phyloP scores from a whole-genome alignment of 2,113 vertebrate species.

The Ochotona curzoniae region DNA sequence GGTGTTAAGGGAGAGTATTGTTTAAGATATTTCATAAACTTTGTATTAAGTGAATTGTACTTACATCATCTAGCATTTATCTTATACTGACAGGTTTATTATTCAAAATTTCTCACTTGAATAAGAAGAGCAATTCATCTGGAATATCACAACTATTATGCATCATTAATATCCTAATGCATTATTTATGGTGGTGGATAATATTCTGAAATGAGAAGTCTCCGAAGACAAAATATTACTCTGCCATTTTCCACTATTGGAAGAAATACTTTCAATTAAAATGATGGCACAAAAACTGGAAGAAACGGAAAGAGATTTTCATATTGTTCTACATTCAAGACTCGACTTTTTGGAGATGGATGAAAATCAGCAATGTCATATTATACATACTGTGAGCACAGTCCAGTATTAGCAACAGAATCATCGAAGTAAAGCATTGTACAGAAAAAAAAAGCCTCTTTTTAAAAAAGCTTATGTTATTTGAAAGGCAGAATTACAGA shows the following conservation, averaged over 20 bases:
- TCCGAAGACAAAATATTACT: constrained; percentile 83
- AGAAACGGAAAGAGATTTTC: background rate
- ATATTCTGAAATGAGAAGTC: constrained; percentile 82
- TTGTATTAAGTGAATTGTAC: constrained; percentile 28
- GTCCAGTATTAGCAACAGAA: background rate
- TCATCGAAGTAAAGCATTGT: accelerated
- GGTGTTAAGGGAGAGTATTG: background rate
- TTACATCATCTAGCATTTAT: constrained; percentile 59
- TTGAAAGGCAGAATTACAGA: too few species aligned
- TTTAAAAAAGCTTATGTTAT: too few species aligned
- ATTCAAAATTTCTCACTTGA: constrained; percentile 82
- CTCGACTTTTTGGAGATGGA: background rate
- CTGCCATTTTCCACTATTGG: constrained; percentile 69
- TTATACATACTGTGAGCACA: background rate
- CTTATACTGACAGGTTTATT: constrained; percentile 82
- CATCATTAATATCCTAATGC: constrained; percentile 86
- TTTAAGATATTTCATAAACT: constrained; percentile 25
- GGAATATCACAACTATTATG: constrained; percentile 84
- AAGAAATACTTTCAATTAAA: constrained; percentile 75
- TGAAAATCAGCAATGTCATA: background rate
- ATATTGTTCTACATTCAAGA: background rate
- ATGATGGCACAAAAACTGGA: constrained; percentile 30
- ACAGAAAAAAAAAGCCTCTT: background rate
- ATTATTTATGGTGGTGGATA: constrained; percentile 86
- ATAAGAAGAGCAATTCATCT: constrained; percentile 75